These are phyloP conservation scores for Mycteria americana DNA, from an alignment of 2,797 vertebrate genomes.

Conservation along the genomic window DNA sequence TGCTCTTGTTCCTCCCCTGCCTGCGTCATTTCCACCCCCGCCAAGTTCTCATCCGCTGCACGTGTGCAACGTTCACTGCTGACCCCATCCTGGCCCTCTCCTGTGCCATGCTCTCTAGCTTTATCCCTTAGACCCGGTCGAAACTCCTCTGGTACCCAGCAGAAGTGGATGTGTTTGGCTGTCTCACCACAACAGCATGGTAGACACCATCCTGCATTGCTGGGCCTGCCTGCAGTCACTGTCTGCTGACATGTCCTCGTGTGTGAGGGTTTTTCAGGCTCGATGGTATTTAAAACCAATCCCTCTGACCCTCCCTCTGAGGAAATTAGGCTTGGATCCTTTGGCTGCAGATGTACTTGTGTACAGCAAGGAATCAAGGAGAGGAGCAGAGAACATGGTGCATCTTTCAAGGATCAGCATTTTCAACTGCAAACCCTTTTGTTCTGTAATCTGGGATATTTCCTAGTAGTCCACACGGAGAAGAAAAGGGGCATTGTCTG, in stretches of 20 bases:
- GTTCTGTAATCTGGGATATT: constrained; percentile 68
- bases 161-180: not conserved
- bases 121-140: not conserved
- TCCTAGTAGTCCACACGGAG: constrained; percentile 29
- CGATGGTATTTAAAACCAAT: not conserved
- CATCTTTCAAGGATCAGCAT: constrained; percentile 36
- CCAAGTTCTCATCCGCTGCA: not conserved
- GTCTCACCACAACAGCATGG: not conserved
- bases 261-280: not conserved
- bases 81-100: not conserved
- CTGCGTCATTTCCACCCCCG: not conserved
- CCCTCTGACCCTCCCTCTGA: not conserved
- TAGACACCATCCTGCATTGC: not conserved
- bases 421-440: constrained; percentile 56
- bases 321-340: not conserved
- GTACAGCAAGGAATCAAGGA: not conserved
- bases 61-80: not conserved
- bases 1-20: not conserved
- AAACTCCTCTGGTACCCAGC: not conserved
- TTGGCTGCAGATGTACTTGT: not conserved
- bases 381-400: not conserved
- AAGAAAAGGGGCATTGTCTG: constrained; percentile 76
- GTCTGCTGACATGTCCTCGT: not conserved
- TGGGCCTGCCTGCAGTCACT: not conserved
- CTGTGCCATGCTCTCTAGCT: not conserved